Base-by-base conservation (phyloP, 2,113 vertebrate genomes). In the Pseudorectes ferrugineus region DNA sequence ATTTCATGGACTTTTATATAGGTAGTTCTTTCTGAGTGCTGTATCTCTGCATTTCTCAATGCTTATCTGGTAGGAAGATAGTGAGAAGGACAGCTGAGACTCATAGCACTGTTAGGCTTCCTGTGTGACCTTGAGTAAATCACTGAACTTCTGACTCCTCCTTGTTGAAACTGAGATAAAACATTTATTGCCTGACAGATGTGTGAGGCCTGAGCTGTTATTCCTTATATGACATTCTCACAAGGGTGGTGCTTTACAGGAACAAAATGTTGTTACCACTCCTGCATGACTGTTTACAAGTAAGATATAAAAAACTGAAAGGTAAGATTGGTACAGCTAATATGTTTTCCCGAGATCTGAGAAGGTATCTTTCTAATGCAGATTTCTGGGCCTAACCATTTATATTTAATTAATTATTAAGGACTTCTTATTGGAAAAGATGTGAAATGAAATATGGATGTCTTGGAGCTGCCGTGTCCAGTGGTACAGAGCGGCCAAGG, bases 401-500 rank as follows among this genome's bases (percentile, higher is more conserved):
- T 76, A 14, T 54, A 42, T 77, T 59, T 55, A 19, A 35, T 94
- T 65, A 72, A 42, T 85, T 45, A 81, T 66, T 67, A 33, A 88
- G 33, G 54, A 45, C 55, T 81, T 85, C 31, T 72, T 92, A 63
- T 48, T 90, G 38, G 36, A 75, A 89, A 82, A 80, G 33, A 58
- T 90, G 12, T 28, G 84, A 83, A 92, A 23, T 88, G 23, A 79
- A 91, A 82, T 62, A 23, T 6, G 22, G 78, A 35, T 85, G 42
- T 40, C 65, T 35, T 90, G 62, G 72, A 65, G 89, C 73, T 85
- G 70, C 70, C 84, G 20, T 33, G 5, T 75, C 55, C 90, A 45
- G 84, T 81, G 68, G 93, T 86, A 85, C 67, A 76, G 92, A 96
- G 74, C 25, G 15, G 73, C 55, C 22, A 16, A 90, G 95, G 94